Base-by-base conservation (phyloP, 2,797 vertebrate species). In the Pangasius krempfi region DNA sequence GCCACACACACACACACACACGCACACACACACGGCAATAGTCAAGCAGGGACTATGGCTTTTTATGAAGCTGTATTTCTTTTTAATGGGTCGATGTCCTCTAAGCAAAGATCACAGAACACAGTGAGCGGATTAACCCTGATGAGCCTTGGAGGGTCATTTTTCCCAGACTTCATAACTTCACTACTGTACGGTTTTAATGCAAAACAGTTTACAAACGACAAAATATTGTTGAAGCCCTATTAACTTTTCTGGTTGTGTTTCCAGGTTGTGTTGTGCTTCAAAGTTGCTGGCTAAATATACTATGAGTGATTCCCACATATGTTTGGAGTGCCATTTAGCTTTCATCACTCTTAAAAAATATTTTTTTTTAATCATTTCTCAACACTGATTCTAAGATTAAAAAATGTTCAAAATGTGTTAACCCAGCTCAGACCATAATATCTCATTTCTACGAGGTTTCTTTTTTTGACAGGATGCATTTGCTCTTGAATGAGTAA, bases 41-140 rank as follows among this genome's bases (percentile, higher is more conserved):
- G 33, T 50, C 80, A 81, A 27, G 33, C 62, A 84, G 73, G 91
- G 90, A 92, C 91, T 88, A 86, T 47, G 58, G 89, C 73, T 40
- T 94, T 95, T 94, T 95, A 95, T 95, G 93, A 95, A 94, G 93
- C 94, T 92, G 94, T 95, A 93, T 94, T 93, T 96, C 93, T 95
- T 94, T 95, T 95, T 95, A 95, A 95, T 94, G 93, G 93, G 92
- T 87, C 58, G 86, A 86, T 84, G 64, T 84, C 93, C 92, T 92
- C 91, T 76, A 91, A 92, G 92, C 92, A 85, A 93, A 91, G 93
- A 90, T 85, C 92, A 90, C 84, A 90, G 91, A 90, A 90, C 90
- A 90, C 89, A 92, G 92, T 91, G 92, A 92, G 91, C 87, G 92
- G 91, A 94, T 96, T 93, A 95, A 94, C 93, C 93, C 90, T 90